Base-by-base conservation (phyloP, 2,113 vertebrate species). In the crab-eating macaque (Macaca fascicularis) region DNA sequence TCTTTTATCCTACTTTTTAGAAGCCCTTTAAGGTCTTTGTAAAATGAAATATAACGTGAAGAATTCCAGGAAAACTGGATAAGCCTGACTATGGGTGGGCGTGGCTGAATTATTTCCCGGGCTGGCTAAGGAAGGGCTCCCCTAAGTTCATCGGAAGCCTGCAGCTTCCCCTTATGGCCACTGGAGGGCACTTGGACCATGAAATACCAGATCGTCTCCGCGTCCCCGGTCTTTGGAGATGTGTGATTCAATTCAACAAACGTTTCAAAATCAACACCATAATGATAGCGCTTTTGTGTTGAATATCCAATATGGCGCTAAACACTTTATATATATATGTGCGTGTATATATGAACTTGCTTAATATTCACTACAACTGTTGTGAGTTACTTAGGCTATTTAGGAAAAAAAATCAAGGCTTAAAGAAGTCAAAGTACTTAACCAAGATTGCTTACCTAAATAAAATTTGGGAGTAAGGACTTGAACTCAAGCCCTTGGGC, bases 131-230 rank as follows among this genome's bases (percentile, higher is more conserved):
- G 76, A 93, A 50, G 48, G 43, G 35, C 30, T 16, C 11, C 12
- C 13, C 13, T 27, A 12, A 45, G 32, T 5, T 0, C 40, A 38
- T 19, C 20, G 6, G 84, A 52, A 87, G 64, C 45, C 89, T 95
- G 96, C 86, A 93, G 35, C 88, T 97, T 11, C 83, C 10, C 3
- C 0, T 22, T 16, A 27, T 1, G 67, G 40, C 92, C 98, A 96
- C 96, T 90, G 85, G 98, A 97, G 97, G 98, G 97, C 96, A 90
- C 97, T 95, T 95, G 84, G 69, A 97, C 81, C 96, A 92, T 35
- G 82, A 87, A 94, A 79, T 93, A 97, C 79, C 87, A 74, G 91
- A 4, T 69, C 74, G 79, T 13, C 6, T 59, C 76, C 30, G n/a
- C 16, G 55, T 48, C 25, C 43, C n/a, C 2, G 0, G 1, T 61